Evolutionary conservation across 2,888 invertebrate genomes (phyloP).

Genomic region (Papilio elwesi): DNA sequence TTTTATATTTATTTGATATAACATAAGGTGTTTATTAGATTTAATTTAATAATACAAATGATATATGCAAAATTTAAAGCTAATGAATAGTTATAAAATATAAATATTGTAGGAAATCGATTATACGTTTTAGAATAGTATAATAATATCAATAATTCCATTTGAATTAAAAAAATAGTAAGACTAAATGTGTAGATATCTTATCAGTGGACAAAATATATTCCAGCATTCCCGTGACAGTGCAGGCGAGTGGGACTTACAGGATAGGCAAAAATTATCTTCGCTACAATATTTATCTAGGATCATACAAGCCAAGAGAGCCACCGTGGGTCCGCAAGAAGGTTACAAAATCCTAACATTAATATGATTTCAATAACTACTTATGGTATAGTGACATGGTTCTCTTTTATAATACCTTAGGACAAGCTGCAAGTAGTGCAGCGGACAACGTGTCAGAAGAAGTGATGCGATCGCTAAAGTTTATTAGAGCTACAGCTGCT

Average conservation of each 20-base stretch:
- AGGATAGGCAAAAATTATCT: slow-evolving; percentile 93
- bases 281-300: slow-evolving; percentile 92
- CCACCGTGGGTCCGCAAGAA: slow-evolving; percentile 77
- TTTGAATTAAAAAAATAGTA: too few species aligned
- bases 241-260: slow-evolving; percentile 92
- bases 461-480: slow-evolving; percentile 71
- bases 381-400: not conserved
- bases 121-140: too few species aligned
- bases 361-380: not conserved
- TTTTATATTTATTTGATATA: too few species aligned
- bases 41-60: too few species aligned
- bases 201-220: too few species aligned
- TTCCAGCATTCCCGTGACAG: slow-evolving; percentile 90
- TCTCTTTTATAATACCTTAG: slow-evolving; percentile 48
- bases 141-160: too few species aligned
- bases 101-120: too few species aligned
- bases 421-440: slow-evolving; percentile 54
- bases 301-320: slow-evolving; percentile 87
- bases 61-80: too few species aligned
- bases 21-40: too few species aligned
- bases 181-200: too few species aligned
- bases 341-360: slow-evolving; percentile 49
- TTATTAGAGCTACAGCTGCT: slow-evolving; percentile 69
- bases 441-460: slow-evolving; percentile 74
- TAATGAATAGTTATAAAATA: too few species aligned